Percentiles rank a stretch among this genome's conserved stretches.
Conservation (phyloP, 2,113 vertebrate genomes). For the Urocynchramus pylzowi region DNA sequence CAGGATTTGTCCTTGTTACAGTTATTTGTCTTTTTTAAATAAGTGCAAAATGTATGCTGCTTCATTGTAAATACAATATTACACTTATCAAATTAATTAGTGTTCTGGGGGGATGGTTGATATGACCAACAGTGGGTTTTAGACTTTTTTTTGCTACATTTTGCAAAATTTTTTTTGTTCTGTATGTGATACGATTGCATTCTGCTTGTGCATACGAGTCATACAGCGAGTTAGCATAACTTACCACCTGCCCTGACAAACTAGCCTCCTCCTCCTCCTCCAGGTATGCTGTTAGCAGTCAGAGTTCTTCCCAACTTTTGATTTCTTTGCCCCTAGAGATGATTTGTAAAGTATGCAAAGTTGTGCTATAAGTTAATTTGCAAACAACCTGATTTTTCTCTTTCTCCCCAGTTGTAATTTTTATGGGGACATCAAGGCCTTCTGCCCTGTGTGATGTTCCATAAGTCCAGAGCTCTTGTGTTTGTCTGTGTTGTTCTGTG, state of each 20-base stretch:
- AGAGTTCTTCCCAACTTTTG: background rate
- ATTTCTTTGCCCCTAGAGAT: background rate
- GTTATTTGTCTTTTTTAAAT: background rate
- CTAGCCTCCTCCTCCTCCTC: background rate
- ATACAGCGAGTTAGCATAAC: background rate
- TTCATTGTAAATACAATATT: background rate
- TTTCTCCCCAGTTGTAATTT: background rate
- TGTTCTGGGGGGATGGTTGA: background rate
- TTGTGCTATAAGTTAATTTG: background rate
- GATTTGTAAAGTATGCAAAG: background rate
- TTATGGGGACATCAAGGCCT: background rate
- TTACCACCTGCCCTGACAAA: background rate
- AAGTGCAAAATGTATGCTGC: background rate
- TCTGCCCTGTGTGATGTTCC: background rate
- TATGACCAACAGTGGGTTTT: background rate
- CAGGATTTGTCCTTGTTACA: slow-evolving; percentile 6
- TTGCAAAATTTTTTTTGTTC: background rate
- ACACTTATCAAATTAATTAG: background rate
- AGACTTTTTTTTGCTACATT: background rate
- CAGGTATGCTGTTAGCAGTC: background rate
- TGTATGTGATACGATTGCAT: background rate
- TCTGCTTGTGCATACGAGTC: background rate
- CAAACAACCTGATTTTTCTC: background rate
- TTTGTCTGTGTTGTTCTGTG: background rate
- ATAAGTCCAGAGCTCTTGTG: background rate